phyloP scores from a whole-genome alignment of 2,797 vertebrate species.

The Ambastaia sidthimunki region DNA sequence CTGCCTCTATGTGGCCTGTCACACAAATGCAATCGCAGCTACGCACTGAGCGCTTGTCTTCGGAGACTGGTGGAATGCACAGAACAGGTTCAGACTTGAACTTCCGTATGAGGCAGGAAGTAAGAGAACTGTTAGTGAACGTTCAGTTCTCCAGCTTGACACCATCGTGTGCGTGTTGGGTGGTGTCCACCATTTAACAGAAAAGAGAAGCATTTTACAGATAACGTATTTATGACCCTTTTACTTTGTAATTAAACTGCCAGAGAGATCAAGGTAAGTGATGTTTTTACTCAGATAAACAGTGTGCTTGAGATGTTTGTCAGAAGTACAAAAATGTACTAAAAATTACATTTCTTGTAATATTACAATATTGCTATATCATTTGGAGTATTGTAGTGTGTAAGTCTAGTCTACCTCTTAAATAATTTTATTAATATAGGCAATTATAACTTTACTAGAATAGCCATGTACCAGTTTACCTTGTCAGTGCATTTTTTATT shows the following conservation, averaged over 20 bases:
- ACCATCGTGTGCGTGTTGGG: conserved; percentile 54
- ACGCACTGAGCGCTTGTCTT: conserved; percentile 5
- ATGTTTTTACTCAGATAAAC: not conserved
- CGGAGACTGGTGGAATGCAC: conserved; percentile 70
- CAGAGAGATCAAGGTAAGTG: conserved; percentile 57
- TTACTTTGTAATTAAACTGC: conserved; percentile 23
- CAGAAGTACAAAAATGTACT: not conserved
- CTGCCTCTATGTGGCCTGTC: not conserved
- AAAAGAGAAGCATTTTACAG: conserved; percentile 23
- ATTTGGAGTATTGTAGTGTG: too few species aligned
- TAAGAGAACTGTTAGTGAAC: conserved; percentile 64
- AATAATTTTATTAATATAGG: not conserved
- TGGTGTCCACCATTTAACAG: conserved; percentile 49
- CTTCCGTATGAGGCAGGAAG: conserved; percentile 81
- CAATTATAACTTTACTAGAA: not conserved
- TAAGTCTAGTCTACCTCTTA: not conserved
- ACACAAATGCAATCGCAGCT: not conserved
- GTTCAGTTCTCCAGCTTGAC: conserved; percentile 55
- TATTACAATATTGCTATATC: not conserved
- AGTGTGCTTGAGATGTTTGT: not conserved
- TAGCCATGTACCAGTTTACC: too few species aligned
- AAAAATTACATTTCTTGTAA: not conserved
- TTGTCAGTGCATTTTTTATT: not conserved
- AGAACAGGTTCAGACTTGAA: conserved; percentile 79
- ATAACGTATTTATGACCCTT: conserved; percentile 37